Base-by-base conservation (phyloP, 1,140 invertebrate species). In the Drosophila hydei region DNA sequence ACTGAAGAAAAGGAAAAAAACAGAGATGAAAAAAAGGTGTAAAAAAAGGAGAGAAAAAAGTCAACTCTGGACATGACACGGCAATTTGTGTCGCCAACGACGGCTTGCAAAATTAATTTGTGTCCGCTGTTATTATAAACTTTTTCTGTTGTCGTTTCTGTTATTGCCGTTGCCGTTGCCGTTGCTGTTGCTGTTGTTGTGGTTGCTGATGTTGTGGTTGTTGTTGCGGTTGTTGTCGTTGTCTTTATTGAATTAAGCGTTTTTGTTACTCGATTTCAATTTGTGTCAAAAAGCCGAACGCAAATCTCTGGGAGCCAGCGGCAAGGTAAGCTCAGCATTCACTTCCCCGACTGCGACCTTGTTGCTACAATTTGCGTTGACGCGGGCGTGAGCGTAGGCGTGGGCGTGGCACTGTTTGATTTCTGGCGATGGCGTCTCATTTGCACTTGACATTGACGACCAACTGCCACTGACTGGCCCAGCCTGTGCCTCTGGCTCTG, bases 71-170 rank as follows among this genome's bases (percentile, higher is more conserved):
- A 81, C 78, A 87, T 87, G 81, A 87, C 81, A 87, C 71, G 81
- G 81, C 81, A 87, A 85, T 85, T 85, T 87, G 81, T 85, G 81
- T 87, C 77, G 81, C 65, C 59, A 78, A 50, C 83, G 75, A 85
- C 77, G 81, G 77, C 71, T 87, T 85, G 81, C 83, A 81, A 85
- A 85, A 85, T 85, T 85, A 85, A 85, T 85, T 85, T 85, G 81
- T 85, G 80, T 80, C 81, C 80, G 65, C 81, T 87, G 81, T 85
- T 85, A 85, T 85, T 85, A 85, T 87, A 84, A 83, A 78, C 61
- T 79, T 83, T 78, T 69, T 72, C 25, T 67, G 58, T 59, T 76
- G 62, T 47, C 48, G 72, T 33, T 61, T 59, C 48, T 75, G 47
- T 68, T 72, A 52, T 73, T 78, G 75, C 55, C 76, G 77, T 42